These are phyloP conservation scores for Muscicapa comitata DNA, from an alignment of 2,797 vertebrate genomes.

Conservation along the genomic window DNA sequence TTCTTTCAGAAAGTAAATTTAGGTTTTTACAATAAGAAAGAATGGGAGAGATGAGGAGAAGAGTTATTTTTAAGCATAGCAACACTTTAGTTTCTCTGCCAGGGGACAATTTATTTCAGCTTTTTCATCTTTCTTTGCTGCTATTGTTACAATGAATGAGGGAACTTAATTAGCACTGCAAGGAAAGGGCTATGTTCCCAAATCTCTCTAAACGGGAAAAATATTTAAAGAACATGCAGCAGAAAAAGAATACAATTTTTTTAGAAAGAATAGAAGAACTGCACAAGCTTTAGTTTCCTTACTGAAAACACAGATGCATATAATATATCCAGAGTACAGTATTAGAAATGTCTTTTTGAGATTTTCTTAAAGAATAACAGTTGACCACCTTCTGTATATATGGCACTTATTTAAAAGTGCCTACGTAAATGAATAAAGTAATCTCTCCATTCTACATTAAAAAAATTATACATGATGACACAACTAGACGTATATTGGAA, in stretches of 20 bases:
- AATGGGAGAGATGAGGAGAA: neutral
- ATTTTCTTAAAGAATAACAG: neutral
- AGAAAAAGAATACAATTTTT: constrained; percentile 23
- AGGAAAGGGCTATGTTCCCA: constrained; percentile 9
- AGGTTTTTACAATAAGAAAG: constrained; percentile 15
- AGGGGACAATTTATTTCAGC: constrained; percentile 19
- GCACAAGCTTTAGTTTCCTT: neutral
- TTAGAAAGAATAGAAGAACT: constrained; percentile 22
- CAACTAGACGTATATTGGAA: neutral
- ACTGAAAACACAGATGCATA: neutral
- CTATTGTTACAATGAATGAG: constrained; percentile 55
- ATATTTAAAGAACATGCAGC: constrained; percentile 6
- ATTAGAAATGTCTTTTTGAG: neutral
- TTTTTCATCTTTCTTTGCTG: constrained; percentile 50
- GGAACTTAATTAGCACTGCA: constrained; percentile 63
- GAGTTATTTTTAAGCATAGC: constrained; percentile 7
- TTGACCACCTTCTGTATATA: neutral
- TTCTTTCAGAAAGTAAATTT: constrained; percentile 46
- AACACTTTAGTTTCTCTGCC: neutral
- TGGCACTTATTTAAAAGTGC: neutral
- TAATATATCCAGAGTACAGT: neutral
- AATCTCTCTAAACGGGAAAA: constrained; percentile 27
- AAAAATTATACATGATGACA: neutral
- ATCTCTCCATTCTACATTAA: neutral
- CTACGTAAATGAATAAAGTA: neutral